These are phyloP conservation scores for Drosophila ironensis DNA, from an alignment of 1,140 invertebrate genomes.

Conservation along the genomic window DNA sequence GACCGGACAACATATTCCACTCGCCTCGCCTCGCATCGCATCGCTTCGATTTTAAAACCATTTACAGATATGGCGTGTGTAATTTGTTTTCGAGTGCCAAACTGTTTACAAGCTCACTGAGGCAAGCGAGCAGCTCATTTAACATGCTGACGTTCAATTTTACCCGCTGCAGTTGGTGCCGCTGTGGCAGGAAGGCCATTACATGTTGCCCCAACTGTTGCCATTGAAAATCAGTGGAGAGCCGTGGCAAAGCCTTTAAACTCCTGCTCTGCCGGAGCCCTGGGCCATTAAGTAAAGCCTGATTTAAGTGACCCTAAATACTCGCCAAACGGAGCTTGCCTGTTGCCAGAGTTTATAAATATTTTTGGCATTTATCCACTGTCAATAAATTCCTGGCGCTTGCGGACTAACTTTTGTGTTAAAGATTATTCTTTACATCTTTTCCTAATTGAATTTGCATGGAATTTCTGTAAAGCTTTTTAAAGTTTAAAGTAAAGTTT, in stretches of 20 bases:
- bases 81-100: conserved; percentile 57
- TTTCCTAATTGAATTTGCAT: no score
- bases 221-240: conserved; percentile 37
- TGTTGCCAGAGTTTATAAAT: no score
- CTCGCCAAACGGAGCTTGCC: background rate
- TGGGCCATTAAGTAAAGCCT: conserved; percentile 10
- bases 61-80: conserved; percentile 47
- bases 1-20: conserved; percentile 42
- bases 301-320: conserved; percentile 13
- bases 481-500: no score
- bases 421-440: no score
- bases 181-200: conserved; percentile 17
- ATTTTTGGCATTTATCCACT: background rate
- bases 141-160: conserved; percentile 33
- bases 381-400: background rate
- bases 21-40: no score
- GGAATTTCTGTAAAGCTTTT: no score
- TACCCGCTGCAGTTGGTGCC: conserved; percentile 31
- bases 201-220: conserved; percentile 51
- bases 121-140: conserved; percentile 35
- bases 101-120: conserved; percentile 43
- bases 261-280: background rate
- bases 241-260: conserved; percentile 24
- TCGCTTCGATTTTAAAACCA: conserved; percentile 37
- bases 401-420: no score